Conservation (phyloP, 2,888 invertebrate genomes). For the Callimorpha dominula region DNA sequence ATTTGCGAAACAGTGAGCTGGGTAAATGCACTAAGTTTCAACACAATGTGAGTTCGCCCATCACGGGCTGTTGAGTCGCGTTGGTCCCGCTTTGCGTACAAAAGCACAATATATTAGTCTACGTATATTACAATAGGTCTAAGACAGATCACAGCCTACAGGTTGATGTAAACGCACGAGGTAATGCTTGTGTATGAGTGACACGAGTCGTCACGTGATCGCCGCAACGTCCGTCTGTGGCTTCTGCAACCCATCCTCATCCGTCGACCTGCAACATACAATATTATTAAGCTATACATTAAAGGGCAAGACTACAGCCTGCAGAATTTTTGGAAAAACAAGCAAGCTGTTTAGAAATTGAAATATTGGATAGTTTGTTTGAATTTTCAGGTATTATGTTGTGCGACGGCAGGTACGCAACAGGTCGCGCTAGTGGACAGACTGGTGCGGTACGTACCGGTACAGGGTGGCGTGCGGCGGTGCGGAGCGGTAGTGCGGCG, state of each 20-base stretch:
- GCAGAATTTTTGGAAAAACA: too few relatives aligned
- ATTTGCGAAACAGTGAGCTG: slow-evolving; percentile 31
- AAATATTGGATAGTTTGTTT: too few relatives aligned
- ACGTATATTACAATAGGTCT: slow-evolving; percentile 64
- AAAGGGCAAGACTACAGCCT: too few relatives aligned
- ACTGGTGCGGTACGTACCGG: too few relatives aligned
- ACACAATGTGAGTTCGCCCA: slow-evolving; percentile 18
- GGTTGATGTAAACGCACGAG: slow-evolving; percentile 68
- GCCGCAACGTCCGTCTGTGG: slow-evolving; percentile 73
- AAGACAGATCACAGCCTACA: slow-evolving; percentile 85
- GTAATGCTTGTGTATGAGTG: slow-evolving; percentile 43
- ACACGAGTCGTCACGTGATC: slow-evolving; percentile 73
- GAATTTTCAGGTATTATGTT: too few relatives aligned
- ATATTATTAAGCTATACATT: background rate
- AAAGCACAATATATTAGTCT: slow-evolving; percentile 65
- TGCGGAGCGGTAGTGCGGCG: too few relatives aligned
- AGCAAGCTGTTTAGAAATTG: too few relatives aligned
- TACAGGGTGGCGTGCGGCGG: too few relatives aligned
- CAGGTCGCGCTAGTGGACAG: too few relatives aligned
- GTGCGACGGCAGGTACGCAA: too few relatives aligned
- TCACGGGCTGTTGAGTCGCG: slow-evolving; percentile 43
- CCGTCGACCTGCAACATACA: slow-evolving; percentile 67
- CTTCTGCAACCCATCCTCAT: slow-evolving; percentile 79
- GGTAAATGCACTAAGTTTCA: slow-evolving; percentile 42
- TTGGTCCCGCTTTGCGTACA: slow-evolving; percentile 74